A percentile compares a stretch with the other conserved stretches of the same genome.
phyloP scores from a whole-genome alignment of 2,113 vertebrate species.

The Bujurquina vittata region DNA sequence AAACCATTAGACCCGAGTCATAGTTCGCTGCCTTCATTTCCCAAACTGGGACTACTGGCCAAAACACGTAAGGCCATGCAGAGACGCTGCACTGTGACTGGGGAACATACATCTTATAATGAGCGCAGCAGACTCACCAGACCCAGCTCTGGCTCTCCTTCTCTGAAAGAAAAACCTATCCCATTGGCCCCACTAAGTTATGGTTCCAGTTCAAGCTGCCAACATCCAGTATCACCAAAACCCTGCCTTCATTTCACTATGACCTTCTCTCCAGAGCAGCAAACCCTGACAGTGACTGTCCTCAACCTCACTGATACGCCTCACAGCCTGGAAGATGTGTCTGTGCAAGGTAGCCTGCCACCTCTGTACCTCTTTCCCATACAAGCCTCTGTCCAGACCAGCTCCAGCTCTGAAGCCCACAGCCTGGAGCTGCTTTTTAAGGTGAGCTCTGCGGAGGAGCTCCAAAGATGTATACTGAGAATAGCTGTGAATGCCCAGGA shows the following conservation, averaged over 20 bases:
- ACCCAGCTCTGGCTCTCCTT: background rate
- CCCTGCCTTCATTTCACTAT: constrained; percentile 78
- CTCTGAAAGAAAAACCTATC: constrained; percentile 52
- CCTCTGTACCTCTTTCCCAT: constrained; percentile 59
- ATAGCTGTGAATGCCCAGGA: constrained; percentile 67
- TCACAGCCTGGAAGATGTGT: constrained; percentile 66
- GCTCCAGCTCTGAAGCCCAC: constrained; percentile 40
- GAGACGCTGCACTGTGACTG: constrained; percentile 58
- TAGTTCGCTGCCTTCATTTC: constrained; percentile 64
- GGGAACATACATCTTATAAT: constrained; percentile 9
- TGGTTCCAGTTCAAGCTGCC: constrained; percentile 49
- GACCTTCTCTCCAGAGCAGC: constrained; percentile 71
- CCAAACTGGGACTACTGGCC: constrained; percentile 67
- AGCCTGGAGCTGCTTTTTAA: constrained; percentile 65
- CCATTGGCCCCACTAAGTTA: constrained; percentile 51
- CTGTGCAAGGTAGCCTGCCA: constrained; percentile 72
- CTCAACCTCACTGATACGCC: constrained; percentile 69
- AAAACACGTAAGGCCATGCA: constrained; percentile 65
- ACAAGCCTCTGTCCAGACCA: constrained; percentile 15
- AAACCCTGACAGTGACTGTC: constrained; percentile 71
- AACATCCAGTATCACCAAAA: constrained; percentile 25
- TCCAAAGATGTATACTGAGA: constrained; percentile 73
- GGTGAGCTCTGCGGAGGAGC: constrained; percentile 70
- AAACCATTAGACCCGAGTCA: constrained; percentile 49
- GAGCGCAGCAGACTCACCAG: constrained; percentile 62